Percentiles rank a stretch among this genome's conserved stretches.
Evolutionary conservation across 2,888 invertebrate species (phyloP).

Genomic region (Synergus itoensis): DNA sequence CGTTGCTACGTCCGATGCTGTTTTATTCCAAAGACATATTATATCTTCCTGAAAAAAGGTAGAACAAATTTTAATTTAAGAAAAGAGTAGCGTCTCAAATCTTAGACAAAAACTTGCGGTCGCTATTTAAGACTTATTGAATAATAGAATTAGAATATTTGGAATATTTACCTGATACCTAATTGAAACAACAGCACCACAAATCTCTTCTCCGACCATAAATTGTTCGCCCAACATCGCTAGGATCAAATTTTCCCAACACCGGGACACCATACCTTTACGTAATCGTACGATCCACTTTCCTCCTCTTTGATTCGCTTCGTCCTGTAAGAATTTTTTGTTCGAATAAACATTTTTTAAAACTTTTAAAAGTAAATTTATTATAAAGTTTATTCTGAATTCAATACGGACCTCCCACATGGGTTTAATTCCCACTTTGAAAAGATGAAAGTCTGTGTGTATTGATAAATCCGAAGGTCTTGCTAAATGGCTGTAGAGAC

Average conservation of each 20-base stretch:
- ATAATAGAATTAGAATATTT: constrained; percentile 29
- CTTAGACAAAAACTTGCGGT: neutral
- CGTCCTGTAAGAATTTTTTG: constrained; percentile 81
- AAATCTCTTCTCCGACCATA: constrained; percentile 98
- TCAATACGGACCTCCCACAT: constrained; percentile 93
- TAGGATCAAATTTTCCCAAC: constrained; percentile 99
- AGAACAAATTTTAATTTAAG: constrained; percentile 9
- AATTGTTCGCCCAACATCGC: constrained; percentile 99
- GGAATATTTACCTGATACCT: constrained; percentile 87
- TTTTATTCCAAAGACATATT: constrained; percentile 98
- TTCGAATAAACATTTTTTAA: neutral
- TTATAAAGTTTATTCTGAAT: neutral
- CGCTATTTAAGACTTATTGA: too few species aligned
- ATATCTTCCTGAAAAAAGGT: constrained; percentile 88
- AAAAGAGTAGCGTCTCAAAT: neutral
- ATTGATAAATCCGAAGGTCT: constrained; percentile 94
- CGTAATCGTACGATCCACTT: constrained; percentile 98
- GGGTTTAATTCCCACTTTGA: constrained; percentile 98
- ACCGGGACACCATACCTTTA: constrained; percentile 95
- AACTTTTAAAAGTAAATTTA: neutral
- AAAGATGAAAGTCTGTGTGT: constrained; percentile 96
- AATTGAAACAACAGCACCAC: constrained; percentile 97
- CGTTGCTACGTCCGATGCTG: constrained; percentile 92
- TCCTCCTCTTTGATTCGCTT: constrained; percentile 96
- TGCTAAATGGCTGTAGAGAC: constrained; percentile 93